These are phyloP conservation scores for Aspidiotus destructor DNA, from an alignment of 2,888 invertebrate genomes.

Conservation along the genomic window DNA sequence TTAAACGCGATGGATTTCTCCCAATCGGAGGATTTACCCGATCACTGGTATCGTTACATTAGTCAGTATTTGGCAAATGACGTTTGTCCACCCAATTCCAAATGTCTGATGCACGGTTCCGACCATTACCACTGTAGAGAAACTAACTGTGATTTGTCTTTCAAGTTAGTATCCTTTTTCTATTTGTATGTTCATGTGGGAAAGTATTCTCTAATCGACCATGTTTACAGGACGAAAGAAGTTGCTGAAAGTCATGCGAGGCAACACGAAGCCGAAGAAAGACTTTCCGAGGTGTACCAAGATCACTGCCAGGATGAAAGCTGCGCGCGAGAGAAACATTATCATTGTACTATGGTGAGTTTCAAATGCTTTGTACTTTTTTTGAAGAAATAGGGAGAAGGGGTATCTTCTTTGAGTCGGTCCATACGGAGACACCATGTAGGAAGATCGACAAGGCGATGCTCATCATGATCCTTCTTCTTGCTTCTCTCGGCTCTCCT, in stretches of 20 bases:
- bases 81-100: conserved; percentile 29
- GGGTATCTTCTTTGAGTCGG: too few relatives aligned
- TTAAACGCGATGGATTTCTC: conserved; percentile 34
- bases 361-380: too few relatives aligned
- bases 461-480: too few relatives aligned
- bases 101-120: conserved; percentile 37
- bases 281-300: conserved; percentile 68
- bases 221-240: conserved; percentile 36
- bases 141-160: conserved; percentile 63
- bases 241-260: conserved; percentile 71
- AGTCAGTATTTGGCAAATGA: conserved; percentile 32
- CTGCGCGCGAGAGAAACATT: conserved; percentile 71
- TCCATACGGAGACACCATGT: too few relatives aligned
- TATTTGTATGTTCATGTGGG: neutral
- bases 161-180: conserved; percentile 46
- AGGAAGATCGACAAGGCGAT: too few relatives aligned
- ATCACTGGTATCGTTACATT: conserved; percentile 37
- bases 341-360: conserved; percentile 79
- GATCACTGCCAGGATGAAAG: conserved; percentile 61
- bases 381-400: too few relatives aligned
- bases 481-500: too few relatives aligned
- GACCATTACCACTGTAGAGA: conserved; percentile 83
- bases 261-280: conserved; percentile 80
- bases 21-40: conserved; percentile 36
- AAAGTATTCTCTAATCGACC: neutral